Conservation (phyloP, 2,888 invertebrate genomes). For the Brenthis hecate region DNA sequence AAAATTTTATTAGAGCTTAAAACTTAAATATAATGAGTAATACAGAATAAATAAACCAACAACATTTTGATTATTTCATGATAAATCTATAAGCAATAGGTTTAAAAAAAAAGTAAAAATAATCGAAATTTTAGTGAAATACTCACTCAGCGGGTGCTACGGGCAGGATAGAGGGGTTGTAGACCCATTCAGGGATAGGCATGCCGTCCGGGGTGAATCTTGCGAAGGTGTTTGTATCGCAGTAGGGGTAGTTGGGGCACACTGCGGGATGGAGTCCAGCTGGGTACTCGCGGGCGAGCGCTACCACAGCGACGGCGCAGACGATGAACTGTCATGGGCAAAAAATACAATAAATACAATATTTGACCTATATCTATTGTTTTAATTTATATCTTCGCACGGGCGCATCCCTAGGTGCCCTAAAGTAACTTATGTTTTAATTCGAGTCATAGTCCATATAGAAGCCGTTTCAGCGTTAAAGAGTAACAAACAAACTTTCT, state of each 20-base stretch:
- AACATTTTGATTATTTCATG: background rate
- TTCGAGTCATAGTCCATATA: too few relatives aligned
- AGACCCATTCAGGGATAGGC: constrained; percentile 75
- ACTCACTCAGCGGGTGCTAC: constrained; percentile 60
- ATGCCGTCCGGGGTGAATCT: constrained; percentile 69
- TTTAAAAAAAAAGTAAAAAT: too few relatives aligned
- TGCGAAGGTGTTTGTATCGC: constrained; percentile 70
- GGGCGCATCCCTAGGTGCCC: too few relatives aligned
- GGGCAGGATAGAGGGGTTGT: constrained; percentile 59
- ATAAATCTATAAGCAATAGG: background rate
- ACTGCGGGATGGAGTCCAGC: constrained; percentile 82
- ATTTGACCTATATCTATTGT: too few relatives aligned
- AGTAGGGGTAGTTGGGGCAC: constrained; percentile 83
- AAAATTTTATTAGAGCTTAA: background rate
- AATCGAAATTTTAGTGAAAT: constrained; percentile 3
- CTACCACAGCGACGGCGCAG: constrained; percentile 67
- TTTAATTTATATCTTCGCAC: too few relatives aligned
- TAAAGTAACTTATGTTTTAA: too few relatives aligned
- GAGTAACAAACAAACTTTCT: too few relatives aligned
- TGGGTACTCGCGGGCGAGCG: constrained; percentile 77
- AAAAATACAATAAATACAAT: too few relatives aligned
- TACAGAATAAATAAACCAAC: too few relatives aligned
- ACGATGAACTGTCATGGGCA: constrained; percentile 62
- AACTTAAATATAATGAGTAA: too few relatives aligned
- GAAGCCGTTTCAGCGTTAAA: too few relatives aligned